Conservation (phyloP, 1,140 invertebrate species). For the Metopolophium dirhodum region DNA sequence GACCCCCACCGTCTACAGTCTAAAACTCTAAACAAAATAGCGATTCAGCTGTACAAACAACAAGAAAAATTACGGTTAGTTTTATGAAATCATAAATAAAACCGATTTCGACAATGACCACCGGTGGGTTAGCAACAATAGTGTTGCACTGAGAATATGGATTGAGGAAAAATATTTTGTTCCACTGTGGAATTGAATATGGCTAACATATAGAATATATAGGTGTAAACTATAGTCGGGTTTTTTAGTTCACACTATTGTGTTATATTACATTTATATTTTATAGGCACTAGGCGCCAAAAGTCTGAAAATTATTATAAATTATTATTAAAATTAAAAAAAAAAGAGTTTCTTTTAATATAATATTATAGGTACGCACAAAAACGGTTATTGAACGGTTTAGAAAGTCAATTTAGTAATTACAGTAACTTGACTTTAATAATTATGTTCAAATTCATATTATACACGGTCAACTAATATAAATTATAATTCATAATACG, state of each 20-base stretch:
- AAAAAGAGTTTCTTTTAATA: background rate
- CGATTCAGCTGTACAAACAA: constrained; percentile 40
- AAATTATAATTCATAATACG: background rate
- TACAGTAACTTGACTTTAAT: background rate
- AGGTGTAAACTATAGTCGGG: background rate
- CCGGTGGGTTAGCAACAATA: background rate
- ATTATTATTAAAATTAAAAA: background rate
- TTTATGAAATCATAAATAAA: constrained; percentile 22
- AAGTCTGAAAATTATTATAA: background rate
- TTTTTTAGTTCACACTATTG: background rate
- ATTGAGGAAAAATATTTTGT: background rate
- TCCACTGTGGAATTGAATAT: background rate
- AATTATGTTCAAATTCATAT: background rate
- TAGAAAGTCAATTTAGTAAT: constrained; percentile 5
- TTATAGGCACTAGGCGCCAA: background rate
- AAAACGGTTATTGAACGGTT: background rate
- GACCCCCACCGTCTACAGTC: background rate
- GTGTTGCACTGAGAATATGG: background rate
- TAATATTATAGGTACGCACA: background rate
- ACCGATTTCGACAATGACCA: constrained; percentile 27
- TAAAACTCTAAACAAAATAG: background rate
- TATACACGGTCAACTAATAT: background rate
- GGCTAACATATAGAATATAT: no score
- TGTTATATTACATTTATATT: background rate
- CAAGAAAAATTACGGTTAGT: background rate